Conservation (phyloP, 2,113 vertebrate genomes). For the Tachysurus fulvidraco region DNA sequence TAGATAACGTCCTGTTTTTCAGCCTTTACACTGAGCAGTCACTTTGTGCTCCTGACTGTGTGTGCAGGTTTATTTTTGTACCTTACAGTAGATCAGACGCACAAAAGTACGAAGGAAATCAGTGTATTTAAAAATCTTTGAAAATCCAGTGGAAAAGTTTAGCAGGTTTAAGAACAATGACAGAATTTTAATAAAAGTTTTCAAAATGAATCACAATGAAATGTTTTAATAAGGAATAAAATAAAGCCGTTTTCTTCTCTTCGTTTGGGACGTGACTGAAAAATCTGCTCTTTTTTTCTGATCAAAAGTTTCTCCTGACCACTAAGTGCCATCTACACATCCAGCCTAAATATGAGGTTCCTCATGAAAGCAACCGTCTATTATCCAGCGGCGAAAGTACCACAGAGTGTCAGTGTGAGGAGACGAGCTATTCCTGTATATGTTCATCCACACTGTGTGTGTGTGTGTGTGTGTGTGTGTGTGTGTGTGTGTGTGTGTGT, state of each 20-base stretch:
- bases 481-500: no score
- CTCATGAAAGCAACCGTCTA: slow-evolving; percentile 28
- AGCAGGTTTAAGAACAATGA: background rate
- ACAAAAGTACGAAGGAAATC: background rate
- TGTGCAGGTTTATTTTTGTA: background rate
- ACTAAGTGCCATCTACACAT: slow-evolving; percentile 35
- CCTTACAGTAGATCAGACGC: background rate
- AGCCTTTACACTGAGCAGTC: no score
- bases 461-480: background rate
- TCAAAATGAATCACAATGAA: background rate
- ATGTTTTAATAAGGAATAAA: background rate
- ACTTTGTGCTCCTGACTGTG: background rate
- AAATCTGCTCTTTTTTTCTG: background rate
- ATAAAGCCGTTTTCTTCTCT: background rate
- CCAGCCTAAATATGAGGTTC: slow-evolving; percentile 34
- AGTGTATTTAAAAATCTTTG: background rate
- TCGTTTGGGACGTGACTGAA: background rate
- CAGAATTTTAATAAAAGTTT: background rate
- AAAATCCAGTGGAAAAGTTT: background rate
- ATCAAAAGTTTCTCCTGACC: slow-evolving; percentile 35
- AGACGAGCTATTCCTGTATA: slow-evolving; percentile 5
- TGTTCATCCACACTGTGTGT: background rate
- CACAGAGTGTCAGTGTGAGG: background rate
- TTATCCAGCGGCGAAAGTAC: slow-evolving; percentile 19
- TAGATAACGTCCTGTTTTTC: no score